Evolutionary conservation across 1,140 invertebrate genomes (phyloP).

Genomic region (Scaptomyza hsui): DNA sequence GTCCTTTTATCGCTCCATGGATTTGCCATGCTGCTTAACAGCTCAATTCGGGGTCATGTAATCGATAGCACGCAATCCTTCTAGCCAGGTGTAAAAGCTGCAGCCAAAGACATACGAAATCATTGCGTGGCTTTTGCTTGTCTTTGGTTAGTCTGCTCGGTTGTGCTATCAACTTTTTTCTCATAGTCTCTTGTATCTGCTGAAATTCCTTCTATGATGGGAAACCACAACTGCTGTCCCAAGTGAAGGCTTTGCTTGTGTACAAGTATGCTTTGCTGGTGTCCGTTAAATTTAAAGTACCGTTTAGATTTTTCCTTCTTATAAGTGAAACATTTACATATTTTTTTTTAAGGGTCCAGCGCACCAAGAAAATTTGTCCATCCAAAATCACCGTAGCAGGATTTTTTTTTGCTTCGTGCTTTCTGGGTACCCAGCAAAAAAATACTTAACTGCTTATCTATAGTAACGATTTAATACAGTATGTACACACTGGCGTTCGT

Average conservation of each 20-base stretch:
- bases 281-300: neutral
- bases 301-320: no score
- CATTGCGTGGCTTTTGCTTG: constrained; percentile 35
- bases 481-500: no score
- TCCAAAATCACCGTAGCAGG: no score
- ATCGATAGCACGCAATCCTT: constrained; percentile 11
- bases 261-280: neutral
- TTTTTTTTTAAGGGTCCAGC: no score
- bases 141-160: constrained; percentile 11
- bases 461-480: no score
- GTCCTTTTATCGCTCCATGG: neutral
- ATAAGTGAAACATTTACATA: no score
- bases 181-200: constrained; percentile 38
- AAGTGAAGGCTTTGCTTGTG: no score
- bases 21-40: constrained; percentile 52
- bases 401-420: no score
- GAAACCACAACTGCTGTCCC: no score
- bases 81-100: constrained; percentile 19
- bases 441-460: no score
- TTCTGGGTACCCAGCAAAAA: no score
- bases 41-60: constrained; percentile 44
- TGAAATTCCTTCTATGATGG: constrained; percentile 16
- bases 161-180: constrained; percentile 58
- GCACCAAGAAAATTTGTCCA: no score
- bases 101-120: constrained; percentile 46